phyloP scores from a whole-genome alignment of 2,113 vertebrate species.

The Ochotona princeps region DNA sequence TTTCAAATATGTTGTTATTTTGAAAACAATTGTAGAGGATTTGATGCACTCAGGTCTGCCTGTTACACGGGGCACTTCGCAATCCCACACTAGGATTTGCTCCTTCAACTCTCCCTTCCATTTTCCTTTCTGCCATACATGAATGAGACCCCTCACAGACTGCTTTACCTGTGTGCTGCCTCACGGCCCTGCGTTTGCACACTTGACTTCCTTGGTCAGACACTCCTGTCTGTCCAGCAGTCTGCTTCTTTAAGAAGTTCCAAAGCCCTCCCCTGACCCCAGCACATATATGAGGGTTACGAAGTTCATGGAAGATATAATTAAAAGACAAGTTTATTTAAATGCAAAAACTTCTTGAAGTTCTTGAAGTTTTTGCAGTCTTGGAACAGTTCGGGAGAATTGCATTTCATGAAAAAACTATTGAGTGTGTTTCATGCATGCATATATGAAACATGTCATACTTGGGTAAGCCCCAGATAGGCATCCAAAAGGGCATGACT shows the following conservation, averaged over 20 bases:
- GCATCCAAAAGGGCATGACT: not conserved
- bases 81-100: not conserved
- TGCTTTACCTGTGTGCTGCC: rapidly evolving
- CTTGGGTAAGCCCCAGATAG: not conserved
- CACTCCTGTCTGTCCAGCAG: not conserved
- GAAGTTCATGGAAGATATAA: too few relatives aligned
- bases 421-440: too few relatives aligned
- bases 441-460: too few relatives aligned
- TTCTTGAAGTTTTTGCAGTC: too few relatives aligned
- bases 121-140: not conserved
- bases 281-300: not conserved
- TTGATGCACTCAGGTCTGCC: not conserved
- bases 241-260: not conserved
- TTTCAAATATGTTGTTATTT: too few relatives aligned
- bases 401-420: too few relatives aligned
- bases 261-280: not conserved
- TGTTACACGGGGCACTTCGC: not conserved
- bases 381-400: too few relatives aligned
- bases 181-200: rapidly evolving
- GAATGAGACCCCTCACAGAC: not conserved
- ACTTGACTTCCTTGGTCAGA: not conserved
- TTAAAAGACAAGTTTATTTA: too few relatives aligned
- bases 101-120: not conserved
- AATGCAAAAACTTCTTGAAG: too few relatives aligned
- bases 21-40: not conserved